Evolutionary conservation across 1,140 invertebrate genomes (phyloP).

Genomic region (Thereuonema tuberculata): DNA sequence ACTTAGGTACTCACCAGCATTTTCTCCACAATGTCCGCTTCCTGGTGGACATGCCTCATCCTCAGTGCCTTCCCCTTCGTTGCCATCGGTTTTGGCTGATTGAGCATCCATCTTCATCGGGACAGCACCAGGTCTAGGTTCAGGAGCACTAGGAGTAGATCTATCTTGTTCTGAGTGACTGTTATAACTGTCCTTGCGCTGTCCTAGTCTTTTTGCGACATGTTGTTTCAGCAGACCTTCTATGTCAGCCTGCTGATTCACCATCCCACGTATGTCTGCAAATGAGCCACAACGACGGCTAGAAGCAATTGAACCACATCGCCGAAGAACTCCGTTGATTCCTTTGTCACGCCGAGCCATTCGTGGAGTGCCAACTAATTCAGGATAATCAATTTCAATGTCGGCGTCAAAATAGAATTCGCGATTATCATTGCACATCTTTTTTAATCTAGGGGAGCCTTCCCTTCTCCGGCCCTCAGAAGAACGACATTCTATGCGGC

Average conservation of each 20-base stretch:
- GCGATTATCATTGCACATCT: conserved; percentile 5
- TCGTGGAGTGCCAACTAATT: conserved; percentile 2
- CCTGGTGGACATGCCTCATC: not conserved
- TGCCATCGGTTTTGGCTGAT: too few species aligned
- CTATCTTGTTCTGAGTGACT: conserved; percentile 1
- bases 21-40: conserved; percentile 6
- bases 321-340: not conserved
- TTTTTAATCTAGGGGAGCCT: not conserved
- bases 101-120: too few species aligned
- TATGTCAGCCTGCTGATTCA: too few species aligned
- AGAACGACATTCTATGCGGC: not conserved
- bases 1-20: not conserved
- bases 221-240: too few species aligned
- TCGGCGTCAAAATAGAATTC: conserved; percentile 8
- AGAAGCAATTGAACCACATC: not conserved
- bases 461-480: not conserved
- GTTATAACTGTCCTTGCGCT: conserved; percentile 1
- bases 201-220: not conserved
- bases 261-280: not conserved
- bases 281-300: conserved; percentile 2
- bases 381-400: conserved; percentile 5
- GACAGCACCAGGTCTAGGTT: not conserved
- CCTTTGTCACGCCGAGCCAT: not conserved
- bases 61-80: not conserved
- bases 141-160: not conserved